A percentile compares a stretch with the other conserved stretches of the same genome.
phyloP scores from a whole-genome alignment of 2,797 vertebrate species.

The Aythya fuligula region DNA sequence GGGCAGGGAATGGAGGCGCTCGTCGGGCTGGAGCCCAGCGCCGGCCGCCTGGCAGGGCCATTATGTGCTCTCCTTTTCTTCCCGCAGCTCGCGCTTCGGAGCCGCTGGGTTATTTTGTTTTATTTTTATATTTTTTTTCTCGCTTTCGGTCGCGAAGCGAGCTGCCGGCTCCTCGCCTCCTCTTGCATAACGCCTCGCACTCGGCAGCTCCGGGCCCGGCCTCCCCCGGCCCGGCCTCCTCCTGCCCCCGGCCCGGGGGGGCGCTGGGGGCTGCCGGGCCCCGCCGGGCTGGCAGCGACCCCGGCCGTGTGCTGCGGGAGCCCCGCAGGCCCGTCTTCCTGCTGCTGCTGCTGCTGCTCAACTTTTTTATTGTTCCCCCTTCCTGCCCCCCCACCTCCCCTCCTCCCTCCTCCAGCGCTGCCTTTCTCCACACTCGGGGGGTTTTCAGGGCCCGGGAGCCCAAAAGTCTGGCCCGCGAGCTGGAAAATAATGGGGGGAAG shows the following conservation, averaged over 20 bases:
- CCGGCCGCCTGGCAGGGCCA: not conserved
- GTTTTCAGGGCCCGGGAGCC: conserved; percentile 10
- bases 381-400: not conserved
- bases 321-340: conserved; percentile 69
- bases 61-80: not conserved
- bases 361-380: conserved; percentile 74
- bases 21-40: not conserved
- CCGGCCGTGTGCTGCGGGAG: not conserved
- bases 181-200: conserved; percentile 71
- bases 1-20: not conserved
- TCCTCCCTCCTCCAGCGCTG: not conserved
- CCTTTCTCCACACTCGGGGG: conserved; percentile 23
- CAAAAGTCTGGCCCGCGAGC: conserved; percentile 53
- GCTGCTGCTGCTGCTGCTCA: conserved; percentile 68
- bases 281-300: no score
- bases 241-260: not conserved
- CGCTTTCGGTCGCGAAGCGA: conserved; percentile 45
- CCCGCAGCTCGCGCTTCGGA: not conserved
- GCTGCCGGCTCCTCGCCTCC: conserved; percentile 41
- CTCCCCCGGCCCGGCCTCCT: not conserved
- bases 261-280: no score
- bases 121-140: not conserved
- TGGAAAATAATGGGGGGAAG: conserved; percentile 61
- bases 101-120: not conserved
- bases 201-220: conserved; percentile 45